Percentiles rank a stretch among this genome's conserved stretches.
Conservation (phyloP, 2,113 vertebrate species). For the Arenaria interpres region DNA sequence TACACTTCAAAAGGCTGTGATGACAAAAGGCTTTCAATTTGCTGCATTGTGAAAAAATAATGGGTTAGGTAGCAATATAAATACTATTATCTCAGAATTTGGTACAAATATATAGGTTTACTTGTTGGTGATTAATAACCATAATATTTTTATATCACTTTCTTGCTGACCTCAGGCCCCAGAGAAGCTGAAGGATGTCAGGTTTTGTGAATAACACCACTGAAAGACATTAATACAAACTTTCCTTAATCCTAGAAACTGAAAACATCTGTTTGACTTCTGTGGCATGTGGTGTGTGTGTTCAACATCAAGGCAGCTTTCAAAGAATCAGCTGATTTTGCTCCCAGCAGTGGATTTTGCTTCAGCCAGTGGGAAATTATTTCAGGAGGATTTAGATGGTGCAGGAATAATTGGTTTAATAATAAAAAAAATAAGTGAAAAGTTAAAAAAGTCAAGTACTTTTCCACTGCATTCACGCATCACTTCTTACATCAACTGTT, state of each 20-base stretch:
- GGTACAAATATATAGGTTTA: not conserved
- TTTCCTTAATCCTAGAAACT: slow-evolving; percentile 18
- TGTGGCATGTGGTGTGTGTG: not conserved
- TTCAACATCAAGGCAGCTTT: not conserved
- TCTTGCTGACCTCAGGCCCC: not conserved
- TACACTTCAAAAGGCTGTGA: not conserved
- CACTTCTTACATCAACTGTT: not conserved
- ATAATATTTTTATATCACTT: not conserved
- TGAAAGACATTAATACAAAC: not conserved
- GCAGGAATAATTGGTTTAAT: slow-evolving; percentile 2
- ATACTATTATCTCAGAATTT: not conserved
- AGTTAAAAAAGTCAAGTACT: not conserved
- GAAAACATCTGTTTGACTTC: slow-evolving; percentile 14
- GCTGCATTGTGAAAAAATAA: not conserved
- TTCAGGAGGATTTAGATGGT: slow-evolving; percentile 11
- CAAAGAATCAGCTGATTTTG: not conserved
- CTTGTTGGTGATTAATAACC: not conserved
- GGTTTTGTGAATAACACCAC: not conserved
- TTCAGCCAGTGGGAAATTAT: not conserved
- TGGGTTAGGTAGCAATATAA: not conserved
- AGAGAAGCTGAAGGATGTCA: not conserved
- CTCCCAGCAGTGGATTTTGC: not conserved
- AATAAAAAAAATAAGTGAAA: not conserved
- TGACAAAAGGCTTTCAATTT: not conserved
- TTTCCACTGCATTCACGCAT: not conserved